Evolutionary conservation across 2,797 vertebrate species (phyloP).

Genomic region (Gallinago solitaria): DNA sequence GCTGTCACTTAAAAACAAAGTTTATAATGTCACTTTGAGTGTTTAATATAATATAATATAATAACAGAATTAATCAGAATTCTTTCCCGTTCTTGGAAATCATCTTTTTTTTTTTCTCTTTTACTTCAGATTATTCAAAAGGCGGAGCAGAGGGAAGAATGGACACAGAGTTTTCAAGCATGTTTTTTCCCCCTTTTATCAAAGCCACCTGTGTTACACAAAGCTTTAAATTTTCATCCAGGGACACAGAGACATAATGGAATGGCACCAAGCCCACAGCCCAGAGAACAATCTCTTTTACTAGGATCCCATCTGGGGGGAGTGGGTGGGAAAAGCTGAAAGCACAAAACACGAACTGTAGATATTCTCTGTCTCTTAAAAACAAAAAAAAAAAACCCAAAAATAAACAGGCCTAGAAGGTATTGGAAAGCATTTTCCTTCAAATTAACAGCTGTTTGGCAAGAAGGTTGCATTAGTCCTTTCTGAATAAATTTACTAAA

Average conservation of each 20-base stretch:
- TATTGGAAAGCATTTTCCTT: neutral
- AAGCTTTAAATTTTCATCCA: neutral
- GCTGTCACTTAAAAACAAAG: neutral
- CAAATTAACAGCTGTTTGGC: neutral
- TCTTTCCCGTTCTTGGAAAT: neutral
- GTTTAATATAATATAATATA: neutral
- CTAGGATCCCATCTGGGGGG: neutral
- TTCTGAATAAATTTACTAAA: neutral
- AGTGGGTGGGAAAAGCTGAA: neutral
- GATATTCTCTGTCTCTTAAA: neutral
- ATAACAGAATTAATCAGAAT: neutral
- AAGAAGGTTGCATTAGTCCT: neutral
- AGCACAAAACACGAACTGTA: neutral
- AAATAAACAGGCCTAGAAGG: neutral
- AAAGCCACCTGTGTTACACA: neutral
- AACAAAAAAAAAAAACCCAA: neutral
- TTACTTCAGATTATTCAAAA: neutral
- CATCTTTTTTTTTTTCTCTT: neutral
- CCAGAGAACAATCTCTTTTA: neutral
- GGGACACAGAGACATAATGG: neutral
- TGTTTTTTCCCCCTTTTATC: neutral
- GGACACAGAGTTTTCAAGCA: neutral
- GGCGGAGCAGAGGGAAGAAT: neutral
- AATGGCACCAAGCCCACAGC: neutral
- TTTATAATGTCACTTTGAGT: neutral